Evolutionary conservation across 2,888 invertebrate genomes (phyloP).

Genomic region (Dichetophora obliterata): DNA sequence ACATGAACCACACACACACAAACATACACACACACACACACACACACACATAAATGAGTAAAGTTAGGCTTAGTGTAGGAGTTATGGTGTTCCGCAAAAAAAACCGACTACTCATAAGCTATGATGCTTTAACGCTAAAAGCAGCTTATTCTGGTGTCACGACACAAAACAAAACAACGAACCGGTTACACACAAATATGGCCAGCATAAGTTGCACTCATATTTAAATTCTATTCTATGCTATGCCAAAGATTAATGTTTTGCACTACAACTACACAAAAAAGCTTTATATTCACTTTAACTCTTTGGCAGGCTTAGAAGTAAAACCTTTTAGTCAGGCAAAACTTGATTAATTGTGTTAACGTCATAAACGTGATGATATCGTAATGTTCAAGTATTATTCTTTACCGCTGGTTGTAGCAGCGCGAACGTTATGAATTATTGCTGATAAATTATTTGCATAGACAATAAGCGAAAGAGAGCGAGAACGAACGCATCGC

Average conservation of each 20-base stretch:
- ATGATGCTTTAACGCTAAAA: too few species aligned
- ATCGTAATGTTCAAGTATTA: constrained; percentile 67
- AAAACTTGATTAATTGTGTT: constrained; percentile 68
- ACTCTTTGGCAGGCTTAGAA: not conserved
- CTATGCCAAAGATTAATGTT: constrained; percentile 39
- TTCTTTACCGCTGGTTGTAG: constrained; percentile 46
- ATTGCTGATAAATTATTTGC: constrained; percentile 33
- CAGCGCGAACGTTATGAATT: constrained; percentile 21
- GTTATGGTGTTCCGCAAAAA: not conserved
- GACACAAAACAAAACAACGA: not conserved
- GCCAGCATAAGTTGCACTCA: not conserved
- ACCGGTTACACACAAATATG: not conserved
- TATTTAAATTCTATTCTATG: constrained; percentile 20
- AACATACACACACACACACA: not conserved
- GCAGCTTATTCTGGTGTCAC: not conserved
- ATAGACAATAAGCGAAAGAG: not conserved
- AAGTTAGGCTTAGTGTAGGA: too few species aligned
- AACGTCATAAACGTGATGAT: constrained; percentile 70
- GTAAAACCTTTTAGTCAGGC: constrained; percentile 60
- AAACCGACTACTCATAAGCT: not conserved
- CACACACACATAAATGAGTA: not conserved
- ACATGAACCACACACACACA: constrained; percentile 6
- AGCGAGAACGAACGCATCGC: not conserved
- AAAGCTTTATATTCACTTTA: constrained; percentile 14
- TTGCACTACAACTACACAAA: constrained; percentile 19